Percentiles rank a stretch among this genome's conserved stretches.
phyloP scores from a whole-genome alignment of 2,113 vertebrate genomes.

The Saguinus imperator region DNA sequence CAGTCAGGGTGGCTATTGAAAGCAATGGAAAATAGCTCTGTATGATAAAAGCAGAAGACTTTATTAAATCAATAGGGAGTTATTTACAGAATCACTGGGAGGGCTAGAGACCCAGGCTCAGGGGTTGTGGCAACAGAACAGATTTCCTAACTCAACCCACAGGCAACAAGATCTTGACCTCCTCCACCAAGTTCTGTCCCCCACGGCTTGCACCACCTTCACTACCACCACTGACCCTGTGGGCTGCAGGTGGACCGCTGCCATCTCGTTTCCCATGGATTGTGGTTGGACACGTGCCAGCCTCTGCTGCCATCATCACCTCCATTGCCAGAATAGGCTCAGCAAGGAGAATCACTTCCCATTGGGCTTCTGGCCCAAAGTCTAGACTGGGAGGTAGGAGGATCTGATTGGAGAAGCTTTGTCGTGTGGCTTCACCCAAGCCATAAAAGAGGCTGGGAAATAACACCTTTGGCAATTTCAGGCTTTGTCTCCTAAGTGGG shows the following conservation, averaged over 20 bases:
- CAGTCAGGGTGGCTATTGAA: not conserved
- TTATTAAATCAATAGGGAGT: not conserved
- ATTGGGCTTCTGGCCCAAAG: not conserved
- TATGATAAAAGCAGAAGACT: not conserved
- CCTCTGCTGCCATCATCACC: not conserved
- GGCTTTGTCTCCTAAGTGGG: not conserved
- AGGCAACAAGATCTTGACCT: not conserved
- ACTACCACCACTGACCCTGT: not conserved
- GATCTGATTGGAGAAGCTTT: not conserved
- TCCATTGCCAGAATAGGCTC: not conserved
- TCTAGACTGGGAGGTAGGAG: rapidly evolving
- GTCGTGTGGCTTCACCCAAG: not conserved
- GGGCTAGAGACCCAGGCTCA: not conserved
- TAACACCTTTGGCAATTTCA: not conserved
- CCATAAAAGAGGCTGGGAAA: not conserved
- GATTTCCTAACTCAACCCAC: not conserved
- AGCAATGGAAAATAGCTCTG: not conserved
- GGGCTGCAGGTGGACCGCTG: not conserved
- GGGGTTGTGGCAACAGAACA: not conserved
- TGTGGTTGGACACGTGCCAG: not conserved
- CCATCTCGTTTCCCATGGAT: not conserved
- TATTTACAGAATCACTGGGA: not conserved
- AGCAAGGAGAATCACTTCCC: not conserved
- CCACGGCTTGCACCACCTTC: not conserved
- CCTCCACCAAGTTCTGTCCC: not conserved